Percentiles rank a stretch among this genome's conserved stretches.
Conservation (phyloP, 2,888 invertebrate species). For the Drosophila aldrichi region DNA sequence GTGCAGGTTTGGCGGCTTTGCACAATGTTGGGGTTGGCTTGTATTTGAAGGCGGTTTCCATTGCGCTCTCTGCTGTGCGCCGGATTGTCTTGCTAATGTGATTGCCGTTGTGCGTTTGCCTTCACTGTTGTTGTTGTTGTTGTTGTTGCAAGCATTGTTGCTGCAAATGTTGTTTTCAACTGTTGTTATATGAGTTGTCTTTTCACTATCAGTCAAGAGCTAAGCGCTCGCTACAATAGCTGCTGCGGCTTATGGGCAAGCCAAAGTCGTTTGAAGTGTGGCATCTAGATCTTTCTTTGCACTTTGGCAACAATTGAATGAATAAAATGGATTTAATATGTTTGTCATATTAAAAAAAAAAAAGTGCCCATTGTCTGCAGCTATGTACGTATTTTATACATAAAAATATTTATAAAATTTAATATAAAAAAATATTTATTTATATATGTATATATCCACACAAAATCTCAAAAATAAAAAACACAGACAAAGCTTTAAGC, state of each 20-base stretch:
- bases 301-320: not conserved
- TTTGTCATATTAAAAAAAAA: not conserved
- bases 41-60: slow-evolving; percentile 45
- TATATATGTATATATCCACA: no score
- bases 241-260: slow-evolving; percentile 8
- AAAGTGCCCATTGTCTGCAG: no score
- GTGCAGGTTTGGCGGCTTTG: slow-evolving; percentile 59
- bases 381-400: no score
- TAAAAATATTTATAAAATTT: no score
- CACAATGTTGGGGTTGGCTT: slow-evolving; percentile 40
- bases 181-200: slow-evolving; percentile 29
- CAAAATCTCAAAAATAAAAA: no score
- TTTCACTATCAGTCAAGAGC: slow-evolving; percentile 50
- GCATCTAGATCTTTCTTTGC: not conserved
- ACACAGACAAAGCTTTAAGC: no score
- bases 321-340: not conserved
- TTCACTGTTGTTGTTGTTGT: slow-evolving; percentile 6
- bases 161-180: slow-evolving; percentile 14
- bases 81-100: slow-evolving; percentile 38
- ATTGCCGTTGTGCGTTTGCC: slow-evolving; percentile 47
- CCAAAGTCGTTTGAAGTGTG: not conserved
- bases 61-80: slow-evolving; percentile 37
- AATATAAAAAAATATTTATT: no score
- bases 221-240: slow-evolving; percentile 6
- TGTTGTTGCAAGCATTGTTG: slow-evolving; percentile 3